Percentiles rank a stretch among this genome's conserved stretches.
Evolutionary conservation across 1,140 invertebrate genomes (phyloP).

Genomic region (Neuroterus valhalla): DNA sequence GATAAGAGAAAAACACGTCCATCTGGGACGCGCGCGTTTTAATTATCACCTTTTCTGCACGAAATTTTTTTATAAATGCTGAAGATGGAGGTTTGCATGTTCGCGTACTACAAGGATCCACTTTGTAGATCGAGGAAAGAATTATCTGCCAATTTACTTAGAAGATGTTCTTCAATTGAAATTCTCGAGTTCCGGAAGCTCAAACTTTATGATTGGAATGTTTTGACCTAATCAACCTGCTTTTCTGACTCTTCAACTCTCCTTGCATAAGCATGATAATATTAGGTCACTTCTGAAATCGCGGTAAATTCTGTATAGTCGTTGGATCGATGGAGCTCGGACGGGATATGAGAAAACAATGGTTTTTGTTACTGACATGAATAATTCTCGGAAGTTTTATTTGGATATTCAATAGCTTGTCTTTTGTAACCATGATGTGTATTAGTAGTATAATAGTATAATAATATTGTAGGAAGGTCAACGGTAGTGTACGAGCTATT

Average conservation of each 20-base stretch:
- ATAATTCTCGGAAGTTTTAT: neutral
- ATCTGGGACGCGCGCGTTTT: neutral
- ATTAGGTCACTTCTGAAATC: constrained; percentile 26
- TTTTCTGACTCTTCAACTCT: constrained; percentile 15
- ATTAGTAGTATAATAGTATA: no score
- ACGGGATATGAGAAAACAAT: constrained; percentile 12
- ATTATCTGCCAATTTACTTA: neutral
- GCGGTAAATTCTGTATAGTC: constrained; percentile 24
- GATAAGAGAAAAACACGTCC: neutral
- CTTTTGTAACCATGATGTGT: no score
- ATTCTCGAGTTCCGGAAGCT: neutral
- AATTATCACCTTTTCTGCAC: neutral
- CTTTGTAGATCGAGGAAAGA: neutral
- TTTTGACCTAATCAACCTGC: constrained; percentile 5
- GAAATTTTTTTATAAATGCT: neutral
- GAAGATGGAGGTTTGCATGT: constrained; percentile 7
- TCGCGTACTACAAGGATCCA: neutral
- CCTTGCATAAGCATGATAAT: constrained; percentile 23
- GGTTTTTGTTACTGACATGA: neutral
- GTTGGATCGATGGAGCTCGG: constrained; percentile 21
- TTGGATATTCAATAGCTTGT: no score
- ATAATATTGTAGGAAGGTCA: no score
- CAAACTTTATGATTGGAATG: neutral
- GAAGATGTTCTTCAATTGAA: constrained; percentile 18
- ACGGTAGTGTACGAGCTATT: no score